These are phyloP conservation scores for Oikopleura dioica DNA, from an alignment of 23 tunicate genomes.

Conservation along the genomic window DNA sequence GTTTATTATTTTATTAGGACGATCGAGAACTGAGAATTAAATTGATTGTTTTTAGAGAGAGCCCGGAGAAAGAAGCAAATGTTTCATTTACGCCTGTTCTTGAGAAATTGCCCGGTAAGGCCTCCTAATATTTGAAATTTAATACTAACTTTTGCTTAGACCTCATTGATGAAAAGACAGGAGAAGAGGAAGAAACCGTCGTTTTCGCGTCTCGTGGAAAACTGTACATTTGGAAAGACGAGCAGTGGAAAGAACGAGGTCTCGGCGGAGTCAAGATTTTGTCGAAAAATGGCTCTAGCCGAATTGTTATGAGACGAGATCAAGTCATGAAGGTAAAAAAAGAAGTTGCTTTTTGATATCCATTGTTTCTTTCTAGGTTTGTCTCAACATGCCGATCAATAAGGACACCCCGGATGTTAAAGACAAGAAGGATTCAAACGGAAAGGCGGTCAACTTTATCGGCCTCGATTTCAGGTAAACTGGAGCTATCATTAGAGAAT, in stretches of 20 bases:
- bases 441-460: background rate
- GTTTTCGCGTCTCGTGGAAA: conserved; percentile 44
- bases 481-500: too few species aligned
- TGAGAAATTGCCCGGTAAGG: background rate
- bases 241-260: conserved; percentile 79
- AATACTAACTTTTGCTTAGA: background rate
- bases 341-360: too few species aligned
- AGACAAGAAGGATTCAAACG: background rate
- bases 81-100: background rate
- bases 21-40: too few species aligned
- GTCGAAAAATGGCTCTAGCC: background rate
- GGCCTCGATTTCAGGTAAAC: background rate
- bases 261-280: conserved; percentile 51
- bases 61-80: background rate
- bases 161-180: conserved; percentile 25
- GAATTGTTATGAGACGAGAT: background rate
- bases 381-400: background rate
- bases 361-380: too few species aligned
- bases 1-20: too few species aligned
- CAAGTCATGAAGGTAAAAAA: background rate
- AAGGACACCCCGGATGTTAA: background rate
- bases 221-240: conserved; percentile 31
- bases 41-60: too few species aligned
- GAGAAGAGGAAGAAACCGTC: conserved; percentile 59
- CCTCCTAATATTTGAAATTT: background rate